Evolutionary conservation across 2,113 vertebrate species (phyloP), one percentile per base, ranked within the genome.

Genomic region (Lutjanus erythropterus): DNA sequence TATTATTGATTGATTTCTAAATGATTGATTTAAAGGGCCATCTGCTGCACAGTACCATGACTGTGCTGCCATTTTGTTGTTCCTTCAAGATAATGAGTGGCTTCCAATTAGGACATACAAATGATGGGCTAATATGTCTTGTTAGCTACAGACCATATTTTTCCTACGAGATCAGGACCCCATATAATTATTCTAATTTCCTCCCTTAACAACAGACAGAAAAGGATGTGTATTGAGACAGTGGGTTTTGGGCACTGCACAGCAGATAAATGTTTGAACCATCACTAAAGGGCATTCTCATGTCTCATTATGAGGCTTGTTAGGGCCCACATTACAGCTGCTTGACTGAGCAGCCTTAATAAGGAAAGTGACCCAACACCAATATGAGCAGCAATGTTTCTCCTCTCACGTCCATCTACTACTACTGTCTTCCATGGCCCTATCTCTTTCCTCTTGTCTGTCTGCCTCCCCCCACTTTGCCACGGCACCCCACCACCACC

Each of bases 11-110:
- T 78, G 27, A 87, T 87, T 80, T 75, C 75, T 86, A 68, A 92
- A 93, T 92, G 84, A 92, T 93, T 94, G 91, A 93, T 93, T 90
- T 86, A 62, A 75, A 83, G 62, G 47, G 55, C 91, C 93, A 93
- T 93, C 92, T 93, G 93, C 69, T 80, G 67, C 71, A 42, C 65
- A 71, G 65, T 64, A 60, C 50, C 74, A 70, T 16, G 71, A 64
- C 61, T 72, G 21, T 15, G 60, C 41, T 33, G 37, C 71, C 23
- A 9, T 75, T 76, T 75, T 68, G 58, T 71, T 73, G 70, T 47
- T 42, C 62, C 47, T 81, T 37, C 68, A 46, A 83, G 55, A 85
- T 68, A 82, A 87, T 80, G 68, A 84, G 75, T 86, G 23, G 73
- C 70, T 81, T 84, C 80, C 80, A 87, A 84, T 88, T 85, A 89